These are phyloP conservation scores for Turritopsis rubra DNA, from an alignment of 30 jellyfish, hydroid and myxozoan genomes.

Conservation along the genomic window DNA sequence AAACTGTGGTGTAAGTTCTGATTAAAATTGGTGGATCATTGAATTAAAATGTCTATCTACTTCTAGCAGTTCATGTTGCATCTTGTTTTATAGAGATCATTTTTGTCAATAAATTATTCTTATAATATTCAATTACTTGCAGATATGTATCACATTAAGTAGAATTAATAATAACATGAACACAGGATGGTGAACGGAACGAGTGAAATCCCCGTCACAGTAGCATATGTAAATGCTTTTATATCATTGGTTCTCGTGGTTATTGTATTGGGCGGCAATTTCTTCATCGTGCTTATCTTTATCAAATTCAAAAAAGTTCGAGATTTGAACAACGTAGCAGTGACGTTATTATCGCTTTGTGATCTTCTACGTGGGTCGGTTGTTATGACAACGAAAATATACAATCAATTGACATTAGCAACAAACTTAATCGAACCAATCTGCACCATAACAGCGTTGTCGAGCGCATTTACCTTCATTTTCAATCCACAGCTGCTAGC, in stretches of 20 bases:
- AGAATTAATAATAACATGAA: not conserved
- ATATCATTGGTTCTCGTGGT: slow-evolving; percentile 39
- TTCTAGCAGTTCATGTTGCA: not conserved
- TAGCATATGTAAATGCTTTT: slow-evolving; percentile 23
- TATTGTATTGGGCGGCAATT: slow-evolving; percentile 51
- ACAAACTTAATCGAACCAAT: slow-evolving; percentile 23
- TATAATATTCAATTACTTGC: not conserved
- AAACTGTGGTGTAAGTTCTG: no score
- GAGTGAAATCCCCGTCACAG: slow-evolving; percentile 4
- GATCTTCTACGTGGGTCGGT: slow-evolving; percentile 66
- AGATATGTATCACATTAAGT: not conserved
- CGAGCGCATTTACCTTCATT: slow-evolving; percentile 51
- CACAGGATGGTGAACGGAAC: not conserved
- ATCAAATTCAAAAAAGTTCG: slow-evolving; percentile 38
- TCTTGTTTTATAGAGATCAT: not conserved
- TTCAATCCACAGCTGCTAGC: slow-evolving; percentile 57
- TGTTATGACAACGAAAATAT: slow-evolving; percentile 35
- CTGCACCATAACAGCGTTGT: slow-evolving; percentile 56
- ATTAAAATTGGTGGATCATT: not conserved
- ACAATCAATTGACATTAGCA: slow-evolving; percentile 37
- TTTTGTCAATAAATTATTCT: not conserved
- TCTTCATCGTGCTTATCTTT: slow-evolving; percentile 43
- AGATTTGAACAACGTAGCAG: slow-evolving; percentile 54
- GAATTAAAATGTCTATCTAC: not conserved
- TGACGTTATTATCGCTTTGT: slow-evolving; percentile 46